phyloP scores from a whole-genome alignment of 2,113 vertebrate species.

The Tauraco erythrolophus region DNA sequence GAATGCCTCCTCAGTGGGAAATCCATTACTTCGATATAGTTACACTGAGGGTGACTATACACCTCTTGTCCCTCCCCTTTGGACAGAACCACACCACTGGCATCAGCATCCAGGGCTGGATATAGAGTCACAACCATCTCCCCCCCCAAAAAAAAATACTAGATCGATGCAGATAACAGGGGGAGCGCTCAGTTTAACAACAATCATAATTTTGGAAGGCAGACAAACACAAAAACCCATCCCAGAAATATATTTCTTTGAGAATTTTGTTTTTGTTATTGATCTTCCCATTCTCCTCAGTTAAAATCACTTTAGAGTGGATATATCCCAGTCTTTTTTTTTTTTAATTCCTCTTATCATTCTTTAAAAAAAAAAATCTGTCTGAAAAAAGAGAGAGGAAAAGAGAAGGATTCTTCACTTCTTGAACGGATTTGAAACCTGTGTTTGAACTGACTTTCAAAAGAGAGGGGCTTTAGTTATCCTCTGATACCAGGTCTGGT shows the following conservation, averaged over 20 bases:
- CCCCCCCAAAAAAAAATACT: no score
- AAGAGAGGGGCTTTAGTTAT: not conserved
- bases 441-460: not conserved
- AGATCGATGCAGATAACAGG: not conserved
- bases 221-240: not conserved
- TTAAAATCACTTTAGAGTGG: not conserved
- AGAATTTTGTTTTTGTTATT: not conserved
- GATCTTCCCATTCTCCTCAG: not conserved
- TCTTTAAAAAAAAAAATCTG: not conserved
- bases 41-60: accelerated
- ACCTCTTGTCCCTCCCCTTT: not conserved
- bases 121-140: accelerated
- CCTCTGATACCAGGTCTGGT: not conserved
- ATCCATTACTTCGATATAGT: not conserved
- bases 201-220: not conserved
- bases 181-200: not conserved
- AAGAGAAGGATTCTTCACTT: not conserved
- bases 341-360: not conserved
- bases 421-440: not conserved
- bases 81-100: not conserved
- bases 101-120: not conserved
- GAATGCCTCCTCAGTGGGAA: not conserved
- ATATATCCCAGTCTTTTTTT: not conserved
- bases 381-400: not conserved
- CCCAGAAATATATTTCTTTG: not conserved